These are phyloP conservation scores for Drosophila anomalata DNA, from an alignment of 2,888 invertebrate genomes.

Conservation along the genomic window DNA sequence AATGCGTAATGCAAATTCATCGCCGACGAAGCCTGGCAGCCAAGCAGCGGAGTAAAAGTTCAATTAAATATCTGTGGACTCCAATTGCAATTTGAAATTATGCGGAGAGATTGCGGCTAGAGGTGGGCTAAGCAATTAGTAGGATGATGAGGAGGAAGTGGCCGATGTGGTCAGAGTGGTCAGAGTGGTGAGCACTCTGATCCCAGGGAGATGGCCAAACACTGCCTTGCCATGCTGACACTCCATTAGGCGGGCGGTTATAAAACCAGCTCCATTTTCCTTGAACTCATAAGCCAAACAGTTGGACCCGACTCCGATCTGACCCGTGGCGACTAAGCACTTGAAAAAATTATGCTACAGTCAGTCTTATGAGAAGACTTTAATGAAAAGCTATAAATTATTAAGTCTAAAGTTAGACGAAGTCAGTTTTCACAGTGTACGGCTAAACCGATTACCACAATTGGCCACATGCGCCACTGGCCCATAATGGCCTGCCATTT, in stretches of 20 bases:
- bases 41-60: conserved; percentile 58
- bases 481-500: conserved; percentile 44
- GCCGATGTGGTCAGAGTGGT: conserved; percentile 20
- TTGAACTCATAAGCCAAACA: conserved; percentile 58
- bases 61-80: conserved; percentile 43
- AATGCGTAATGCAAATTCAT: conserved; percentile 53
- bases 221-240: conserved; percentile 48
- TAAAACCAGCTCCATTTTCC: conserved; percentile 71
- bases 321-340: conserved; percentile 10
- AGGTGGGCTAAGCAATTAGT: background rate
- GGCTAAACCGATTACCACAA: conserved; percentile 56
- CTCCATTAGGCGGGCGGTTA: conserved; percentile 50
- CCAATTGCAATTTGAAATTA: too few relatives aligned
- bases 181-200: conserved; percentile 19
- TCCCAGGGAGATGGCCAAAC: conserved; percentile 27
- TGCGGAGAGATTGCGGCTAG: conserved; percentile 6
- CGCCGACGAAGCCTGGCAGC: background rate
- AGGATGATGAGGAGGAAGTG: conserved; percentile 28
- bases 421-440: conserved; percentile 11
- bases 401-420: too few relatives aligned
- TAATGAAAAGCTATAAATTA: background rate
- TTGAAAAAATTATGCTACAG: background rate
- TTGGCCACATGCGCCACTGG: conserved; percentile 49
- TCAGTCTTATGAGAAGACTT: background rate
- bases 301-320: conserved; percentile 21